Percentiles rank a stretch among this genome's conserved stretches.
Conservation (phyloP, 2,113 vertebrate genomes). For the Talpa occidentalis region DNA sequence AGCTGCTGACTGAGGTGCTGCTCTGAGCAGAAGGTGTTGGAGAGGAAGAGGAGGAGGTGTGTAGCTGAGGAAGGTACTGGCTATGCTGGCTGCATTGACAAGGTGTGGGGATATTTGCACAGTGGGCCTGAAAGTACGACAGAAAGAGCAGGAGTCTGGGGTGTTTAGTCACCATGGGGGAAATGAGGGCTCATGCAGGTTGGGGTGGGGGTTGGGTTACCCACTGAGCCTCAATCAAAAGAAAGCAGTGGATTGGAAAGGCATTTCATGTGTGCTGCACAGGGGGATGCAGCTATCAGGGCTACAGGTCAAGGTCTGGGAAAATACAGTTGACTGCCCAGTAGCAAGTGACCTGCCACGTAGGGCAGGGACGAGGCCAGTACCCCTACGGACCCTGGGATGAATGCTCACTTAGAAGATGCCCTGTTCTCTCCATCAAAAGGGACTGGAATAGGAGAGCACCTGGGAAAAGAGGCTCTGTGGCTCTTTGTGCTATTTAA, state of each 20-base stretch:
- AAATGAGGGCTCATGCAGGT: not conserved
- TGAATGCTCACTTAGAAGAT: not conserved
- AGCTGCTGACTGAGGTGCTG: not conserved
- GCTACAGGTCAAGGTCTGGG: not conserved
- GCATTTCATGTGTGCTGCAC: not conserved
- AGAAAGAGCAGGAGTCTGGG: not conserved
- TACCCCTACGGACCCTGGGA: not conserved
- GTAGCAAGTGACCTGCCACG: not conserved
- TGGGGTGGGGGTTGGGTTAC: not conserved
- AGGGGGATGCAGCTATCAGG: not conserved
- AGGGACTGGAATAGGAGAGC: not conserved
- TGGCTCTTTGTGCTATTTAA: not conserved
- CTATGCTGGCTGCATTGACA: not conserved
- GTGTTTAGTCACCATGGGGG: slow-evolving; percentile 8
- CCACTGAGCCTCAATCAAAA: slow-evolving; percentile 17
- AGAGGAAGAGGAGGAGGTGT: not conserved
- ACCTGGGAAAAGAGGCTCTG: not conserved
- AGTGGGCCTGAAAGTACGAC: not conserved
- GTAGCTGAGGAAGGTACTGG: not conserved
- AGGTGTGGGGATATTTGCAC: slow-evolving; percentile 42
- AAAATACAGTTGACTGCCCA: not conserved
- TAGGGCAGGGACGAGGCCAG: not conserved
- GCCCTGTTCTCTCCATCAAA: not conserved
- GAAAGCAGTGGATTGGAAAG: not conserved
- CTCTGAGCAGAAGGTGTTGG: not conserved